phyloP scores from a whole-genome alignment of 2,113 vertebrate species.

The Ptyas mucosa region DNA sequence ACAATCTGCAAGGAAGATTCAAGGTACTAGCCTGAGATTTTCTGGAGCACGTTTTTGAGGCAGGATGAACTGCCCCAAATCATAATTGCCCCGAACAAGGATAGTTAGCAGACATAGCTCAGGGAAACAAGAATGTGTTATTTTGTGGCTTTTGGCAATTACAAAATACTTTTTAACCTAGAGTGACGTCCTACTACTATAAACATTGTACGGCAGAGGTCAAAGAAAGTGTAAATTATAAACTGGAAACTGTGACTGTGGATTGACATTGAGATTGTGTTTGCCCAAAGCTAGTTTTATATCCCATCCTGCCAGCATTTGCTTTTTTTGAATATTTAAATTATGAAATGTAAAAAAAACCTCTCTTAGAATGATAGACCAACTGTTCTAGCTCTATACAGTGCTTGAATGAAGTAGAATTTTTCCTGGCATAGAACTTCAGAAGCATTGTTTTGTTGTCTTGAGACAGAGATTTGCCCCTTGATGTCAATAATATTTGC shows the following conservation, averaged over 20 bases:
- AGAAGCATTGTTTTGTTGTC: background rate
- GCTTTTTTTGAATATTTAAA: background rate
- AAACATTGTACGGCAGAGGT: background rate
- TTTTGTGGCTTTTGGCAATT: background rate
- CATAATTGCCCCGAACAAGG: background rate
- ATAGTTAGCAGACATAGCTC: background rate
- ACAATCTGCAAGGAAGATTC: background rate
- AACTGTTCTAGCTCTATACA: conserved; percentile 24
- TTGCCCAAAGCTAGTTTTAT: background rate
- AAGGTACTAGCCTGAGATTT: background rate
- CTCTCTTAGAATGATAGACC: conserved; percentile 1
- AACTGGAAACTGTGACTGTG: background rate
- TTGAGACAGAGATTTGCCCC: background rate
- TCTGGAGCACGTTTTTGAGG: background rate
- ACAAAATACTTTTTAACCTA: background rate
- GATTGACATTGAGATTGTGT: background rate
- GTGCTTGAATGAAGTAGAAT: conserved; percentile 33
- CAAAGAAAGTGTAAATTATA: background rate
- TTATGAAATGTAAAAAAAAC: conserved; percentile 45
- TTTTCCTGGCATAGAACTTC: background rate
- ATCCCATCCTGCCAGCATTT: background rate
- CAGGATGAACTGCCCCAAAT: background rate
- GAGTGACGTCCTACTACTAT: background rate
- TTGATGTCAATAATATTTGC: background rate
- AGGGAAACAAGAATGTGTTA: background rate